Conservation (phyloP, 1,140 invertebrate species). For the Rhyacophila brunnea region DNA sequence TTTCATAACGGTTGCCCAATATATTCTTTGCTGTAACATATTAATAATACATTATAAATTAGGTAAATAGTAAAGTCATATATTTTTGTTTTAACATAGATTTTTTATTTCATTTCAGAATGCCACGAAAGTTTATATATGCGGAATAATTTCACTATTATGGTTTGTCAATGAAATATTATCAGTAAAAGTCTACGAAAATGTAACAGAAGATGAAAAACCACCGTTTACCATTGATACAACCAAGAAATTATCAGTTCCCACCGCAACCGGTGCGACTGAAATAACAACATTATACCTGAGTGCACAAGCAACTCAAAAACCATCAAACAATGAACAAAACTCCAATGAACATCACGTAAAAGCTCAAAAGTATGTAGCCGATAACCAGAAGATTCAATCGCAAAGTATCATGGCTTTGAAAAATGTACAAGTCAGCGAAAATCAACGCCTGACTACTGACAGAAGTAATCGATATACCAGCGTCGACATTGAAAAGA, state of each 20-base stretch:
- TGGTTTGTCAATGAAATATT: conserved; percentile 28
- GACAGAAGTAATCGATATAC: background rate
- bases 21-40: too few relatives aligned
- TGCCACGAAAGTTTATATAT: conserved; percentile 16
- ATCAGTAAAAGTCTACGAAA: conserved; percentile 27
- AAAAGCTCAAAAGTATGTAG: conserved; percentile 21
- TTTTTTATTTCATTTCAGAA: conserved; percentile 24
- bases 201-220: conserved; percentile 15
- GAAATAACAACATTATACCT: conserved; percentile 10
- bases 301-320: background rate
- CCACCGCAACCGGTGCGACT: background rate
- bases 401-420: conserved; percentile 3
- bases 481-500: background rate
- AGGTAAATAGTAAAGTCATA: too few relatives aligned
- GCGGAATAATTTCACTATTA: conserved; percentile 12
- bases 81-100: too few relatives aligned
- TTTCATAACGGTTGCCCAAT: too few relatives aligned
- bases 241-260: background rate
- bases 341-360: conserved; percentile 12
- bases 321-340: background rate
- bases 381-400: conserved; percentile 23
- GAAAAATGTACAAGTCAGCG: conserved; percentile 9
- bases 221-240: conserved; percentile 12
- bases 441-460: background rate
- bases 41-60: too few relatives aligned